phyloP scores from a whole-genome alignment of 2,888 invertebrate genomes.

The Trachelus troglodyta region DNA sequence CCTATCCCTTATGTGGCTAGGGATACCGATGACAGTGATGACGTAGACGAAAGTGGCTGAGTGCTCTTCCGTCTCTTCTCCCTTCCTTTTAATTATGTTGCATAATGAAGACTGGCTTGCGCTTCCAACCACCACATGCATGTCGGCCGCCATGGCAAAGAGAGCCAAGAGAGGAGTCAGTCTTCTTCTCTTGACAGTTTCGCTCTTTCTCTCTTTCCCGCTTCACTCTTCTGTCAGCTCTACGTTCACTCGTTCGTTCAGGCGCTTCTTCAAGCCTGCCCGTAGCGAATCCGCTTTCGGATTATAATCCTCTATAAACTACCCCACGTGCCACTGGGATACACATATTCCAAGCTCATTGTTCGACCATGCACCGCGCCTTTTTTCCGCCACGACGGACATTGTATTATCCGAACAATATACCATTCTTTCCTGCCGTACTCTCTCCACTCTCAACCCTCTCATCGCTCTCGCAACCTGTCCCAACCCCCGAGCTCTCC shows the following conservation, averaged over 20 bases:
- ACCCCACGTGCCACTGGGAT: background rate
- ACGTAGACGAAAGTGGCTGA: too few relatives aligned
- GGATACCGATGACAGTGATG: too few relatives aligned
- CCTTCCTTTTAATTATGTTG: constrained; percentile 4
- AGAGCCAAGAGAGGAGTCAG: too few relatives aligned
- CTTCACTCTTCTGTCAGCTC: background rate
- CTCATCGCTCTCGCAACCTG: too few relatives aligned
- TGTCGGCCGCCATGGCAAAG: too few relatives aligned
- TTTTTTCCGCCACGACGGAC: background rate
- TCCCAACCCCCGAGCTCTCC: too few relatives aligned
- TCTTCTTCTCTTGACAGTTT: background rate
- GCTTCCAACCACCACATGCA: too few relatives aligned
- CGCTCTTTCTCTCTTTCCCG: background rate
- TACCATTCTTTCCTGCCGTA: background rate
- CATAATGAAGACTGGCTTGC: too few relatives aligned
- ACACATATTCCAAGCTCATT: background rate
- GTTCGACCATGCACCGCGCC: constrained; percentile 5
- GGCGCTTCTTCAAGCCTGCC: constrained; percentile 22
- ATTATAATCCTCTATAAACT: too few relatives aligned
- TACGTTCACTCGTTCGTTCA: background rate
- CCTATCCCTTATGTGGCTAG: too few relatives aligned
- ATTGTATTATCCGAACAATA: constrained; percentile 1
- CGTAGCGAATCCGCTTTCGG: too few relatives aligned
- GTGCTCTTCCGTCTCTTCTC: constrained; percentile 15
- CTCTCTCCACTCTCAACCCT: too few relatives aligned